Conservation (phyloP, 2,797 vertebrate species). For the Anableps anableps region DNA sequence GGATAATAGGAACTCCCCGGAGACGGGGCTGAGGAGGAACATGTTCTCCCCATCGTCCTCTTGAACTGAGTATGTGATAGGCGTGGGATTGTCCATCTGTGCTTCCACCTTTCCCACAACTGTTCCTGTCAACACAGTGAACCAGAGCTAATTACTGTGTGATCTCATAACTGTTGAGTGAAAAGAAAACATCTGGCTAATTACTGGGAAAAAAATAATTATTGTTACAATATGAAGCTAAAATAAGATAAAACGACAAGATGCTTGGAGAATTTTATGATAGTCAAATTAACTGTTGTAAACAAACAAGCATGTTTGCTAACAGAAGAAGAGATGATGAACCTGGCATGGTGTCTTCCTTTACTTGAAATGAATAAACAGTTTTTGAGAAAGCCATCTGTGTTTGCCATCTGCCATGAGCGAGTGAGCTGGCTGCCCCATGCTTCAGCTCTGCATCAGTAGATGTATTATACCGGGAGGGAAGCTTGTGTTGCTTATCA, state of each 20-base stretch:
- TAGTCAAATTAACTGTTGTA: slow-evolving; percentile 5
- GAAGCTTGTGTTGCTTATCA: slow-evolving; percentile 38
- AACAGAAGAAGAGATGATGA: slow-evolving; percentile 29
- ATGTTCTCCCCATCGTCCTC: slow-evolving; percentile 82
- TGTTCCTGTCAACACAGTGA: slow-evolving; percentile 73
- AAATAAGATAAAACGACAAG: neutral
- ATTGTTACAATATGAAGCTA: neutral
- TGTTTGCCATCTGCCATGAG: slow-evolving; percentile 65
- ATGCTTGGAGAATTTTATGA: slow-evolving; percentile 5
- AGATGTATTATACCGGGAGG: slow-evolving; percentile 60
- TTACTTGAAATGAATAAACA: slow-evolving; percentile 81
- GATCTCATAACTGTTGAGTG: neutral
- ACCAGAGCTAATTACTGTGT: slow-evolving; percentile 1
- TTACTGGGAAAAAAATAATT: neutral
- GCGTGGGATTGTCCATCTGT: slow-evolving; percentile 50
- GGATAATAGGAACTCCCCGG: slow-evolving; percentile 82
- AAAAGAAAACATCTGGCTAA: slow-evolving; percentile 10
- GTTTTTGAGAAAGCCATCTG: slow-evolving; percentile 73
- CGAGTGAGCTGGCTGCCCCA: slow-evolving; percentile 29
- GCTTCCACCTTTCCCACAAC: slow-evolving; percentile 77
- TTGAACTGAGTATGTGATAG: slow-evolving; percentile 74
- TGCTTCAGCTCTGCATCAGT: slow-evolving; percentile 49
- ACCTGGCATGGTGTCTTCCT: slow-evolving; percentile 83
- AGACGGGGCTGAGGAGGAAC: slow-evolving; percentile 79
- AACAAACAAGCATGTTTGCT: slow-evolving; percentile 8